These are phyloP conservation scores for Hyphantria cunea DNA, from an alignment of 1,140 invertebrate species.

Conservation along the genomic window DNA sequence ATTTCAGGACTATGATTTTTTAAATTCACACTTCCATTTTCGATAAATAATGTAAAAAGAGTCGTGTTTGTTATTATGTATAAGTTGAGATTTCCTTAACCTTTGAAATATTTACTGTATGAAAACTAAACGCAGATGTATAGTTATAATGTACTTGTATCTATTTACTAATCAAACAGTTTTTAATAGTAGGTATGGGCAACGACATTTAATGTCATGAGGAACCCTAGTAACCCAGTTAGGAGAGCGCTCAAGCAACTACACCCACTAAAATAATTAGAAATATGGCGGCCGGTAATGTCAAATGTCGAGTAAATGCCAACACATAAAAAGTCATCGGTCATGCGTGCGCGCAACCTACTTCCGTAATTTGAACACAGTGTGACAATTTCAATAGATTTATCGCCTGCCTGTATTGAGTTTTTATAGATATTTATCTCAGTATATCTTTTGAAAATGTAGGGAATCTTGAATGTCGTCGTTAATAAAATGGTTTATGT, in stretches of 20 bases:
- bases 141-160: too few relatives aligned
- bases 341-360: constrained; percentile 32
- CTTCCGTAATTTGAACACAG: constrained; percentile 14
- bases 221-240: constrained; percentile 50
- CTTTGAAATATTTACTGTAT: too few relatives aligned
- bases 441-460: constrained; percentile 15
- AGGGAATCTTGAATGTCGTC: constrained; percentile 8
- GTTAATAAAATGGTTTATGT: constrained; percentile 1
- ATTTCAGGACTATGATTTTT: too few relatives aligned
- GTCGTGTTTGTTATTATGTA: too few relatives aligned
- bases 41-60: too few relatives aligned
- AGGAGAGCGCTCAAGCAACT: constrained; percentile 66
- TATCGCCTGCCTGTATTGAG: not conserved
- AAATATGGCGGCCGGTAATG: constrained; percentile 60
- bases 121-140: too few relatives aligned
- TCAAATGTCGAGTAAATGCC: constrained; percentile 74
- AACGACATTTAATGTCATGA: constrained; percentile 35
- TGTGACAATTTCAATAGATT: constrained; percentile 7
- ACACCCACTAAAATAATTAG: constrained; percentile 75
- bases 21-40: too few relatives aligned
- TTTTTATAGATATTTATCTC: constrained; percentile 15
- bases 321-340: constrained; percentile 58
- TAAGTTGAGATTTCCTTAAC: too few relatives aligned
- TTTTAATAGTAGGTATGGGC: too few relatives aligned
- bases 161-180: too few relatives aligned